These are phyloP conservation scores for Sparus aurata DNA, from an alignment of 2,797 vertebrate genomes.

Conservation along the genomic window DNA sequence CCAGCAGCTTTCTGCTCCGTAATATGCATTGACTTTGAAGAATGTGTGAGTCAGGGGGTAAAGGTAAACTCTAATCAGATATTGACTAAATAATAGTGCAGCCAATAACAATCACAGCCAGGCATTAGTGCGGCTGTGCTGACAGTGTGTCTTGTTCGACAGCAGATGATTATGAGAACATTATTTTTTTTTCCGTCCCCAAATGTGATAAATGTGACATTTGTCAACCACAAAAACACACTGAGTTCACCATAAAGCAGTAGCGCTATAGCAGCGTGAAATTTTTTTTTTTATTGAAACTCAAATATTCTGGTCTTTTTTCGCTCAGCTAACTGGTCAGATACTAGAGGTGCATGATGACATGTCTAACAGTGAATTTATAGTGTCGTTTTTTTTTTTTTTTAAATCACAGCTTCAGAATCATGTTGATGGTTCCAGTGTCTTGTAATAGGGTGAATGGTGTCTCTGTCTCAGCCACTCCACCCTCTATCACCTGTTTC, in stretches of 20 bases:
- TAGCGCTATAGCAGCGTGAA: too few relatives aligned
- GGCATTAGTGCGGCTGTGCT: constrained; percentile 14
- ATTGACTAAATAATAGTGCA: constrained; percentile 20
- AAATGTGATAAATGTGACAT: background rate
- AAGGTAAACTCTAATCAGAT: constrained; percentile 48
- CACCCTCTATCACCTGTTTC: too few relatives aligned
- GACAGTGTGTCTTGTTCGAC: constrained; percentile 6
- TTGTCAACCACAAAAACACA: background rate
- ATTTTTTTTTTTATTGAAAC: too few relatives aligned
- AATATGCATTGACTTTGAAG: constrained; percentile 57
- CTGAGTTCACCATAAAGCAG: background rate
- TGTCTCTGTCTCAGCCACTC: too few relatives aligned
- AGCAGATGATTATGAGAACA: background rate
- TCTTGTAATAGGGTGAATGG: too few relatives aligned
- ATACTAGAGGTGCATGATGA: too few relatives aligned
- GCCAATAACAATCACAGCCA: constrained; percentile 9
- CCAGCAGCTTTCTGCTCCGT: constrained; percentile 37
- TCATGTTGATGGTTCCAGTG: too few relatives aligned
- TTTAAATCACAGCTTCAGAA: too few relatives aligned
- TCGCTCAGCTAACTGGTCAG: too few relatives aligned
- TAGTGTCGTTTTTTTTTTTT: too few relatives aligned
- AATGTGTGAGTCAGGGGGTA: constrained; percentile 32
- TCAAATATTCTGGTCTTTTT: too few relatives aligned
- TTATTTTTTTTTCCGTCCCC: background rate
- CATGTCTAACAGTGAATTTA: too few relatives aligned